phyloP scores from a whole-genome alignment of 2,888 invertebrate species.

The Pardosa pseudoannulata region DNA sequence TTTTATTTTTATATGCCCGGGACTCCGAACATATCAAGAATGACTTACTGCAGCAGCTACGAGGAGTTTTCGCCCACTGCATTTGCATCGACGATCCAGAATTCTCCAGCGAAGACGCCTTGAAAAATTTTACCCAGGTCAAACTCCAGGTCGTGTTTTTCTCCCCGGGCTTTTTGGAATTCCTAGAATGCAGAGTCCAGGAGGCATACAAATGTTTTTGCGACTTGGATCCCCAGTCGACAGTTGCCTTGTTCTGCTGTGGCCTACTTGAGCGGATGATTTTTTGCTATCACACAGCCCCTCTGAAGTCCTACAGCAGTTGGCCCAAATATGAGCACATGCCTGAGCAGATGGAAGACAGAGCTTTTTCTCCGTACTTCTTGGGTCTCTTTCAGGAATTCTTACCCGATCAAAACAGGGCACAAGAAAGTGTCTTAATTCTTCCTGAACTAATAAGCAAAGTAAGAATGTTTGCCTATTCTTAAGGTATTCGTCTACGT shows the following conservation, averaged over 20 bases:
- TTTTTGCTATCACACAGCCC: slow-evolving; percentile 40
- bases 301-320: slow-evolving; percentile 22
- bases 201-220: slow-evolving; percentile 31
- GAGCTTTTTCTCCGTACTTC: background rate
- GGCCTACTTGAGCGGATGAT: slow-evolving; percentile 15
- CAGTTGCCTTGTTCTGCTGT: slow-evolving; percentile 30
- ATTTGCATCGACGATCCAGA: slow-evolving; percentile 24
- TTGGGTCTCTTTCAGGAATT: background rate
- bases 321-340: slow-evolving; percentile 33
- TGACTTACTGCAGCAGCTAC: slow-evolving; percentile 21
- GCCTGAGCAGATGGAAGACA: background rate
- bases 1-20: slow-evolving; percentile 9
- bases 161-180: slow-evolving; percentile 35
- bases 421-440: background rate
- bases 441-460: background rate
- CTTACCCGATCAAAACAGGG: background rate
- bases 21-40: slow-evolving; percentile 29
- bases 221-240: slow-evolving; percentile 13
- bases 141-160: slow-evolving; percentile 40
- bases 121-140: background rate
- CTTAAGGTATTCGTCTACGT: too few relatives aligned
- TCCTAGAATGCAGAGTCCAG: slow-evolving; percentile 23
- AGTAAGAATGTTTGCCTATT: too few relatives aligned
- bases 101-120: background rate
- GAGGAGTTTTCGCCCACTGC: background rate